Conservation (phyloP, 2,113 vertebrate species). For the Cercocebus atys region DNA sequence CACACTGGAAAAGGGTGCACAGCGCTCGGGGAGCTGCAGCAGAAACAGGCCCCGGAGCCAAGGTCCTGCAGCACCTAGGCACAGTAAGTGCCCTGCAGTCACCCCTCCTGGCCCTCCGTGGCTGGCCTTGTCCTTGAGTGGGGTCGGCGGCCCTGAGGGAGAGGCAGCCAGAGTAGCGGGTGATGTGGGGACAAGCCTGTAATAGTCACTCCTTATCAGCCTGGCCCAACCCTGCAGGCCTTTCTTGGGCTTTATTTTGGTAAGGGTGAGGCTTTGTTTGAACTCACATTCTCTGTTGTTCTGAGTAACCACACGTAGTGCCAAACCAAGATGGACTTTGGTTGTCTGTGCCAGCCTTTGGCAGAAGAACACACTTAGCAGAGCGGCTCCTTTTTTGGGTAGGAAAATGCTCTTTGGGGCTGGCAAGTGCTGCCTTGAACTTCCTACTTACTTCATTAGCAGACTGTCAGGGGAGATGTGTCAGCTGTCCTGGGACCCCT, state of each 20-base stretch:
- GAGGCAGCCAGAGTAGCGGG: not conserved
- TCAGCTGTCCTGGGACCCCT: not conserved
- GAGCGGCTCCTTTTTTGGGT: constrained; percentile 81
- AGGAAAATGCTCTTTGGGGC: constrained; percentile 80
- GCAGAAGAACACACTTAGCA: constrained; percentile 4
- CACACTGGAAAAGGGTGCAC: not conserved
- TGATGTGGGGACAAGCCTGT: not conserved
- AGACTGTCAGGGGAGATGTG: not conserved
- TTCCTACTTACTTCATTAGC: constrained; percentile 30
- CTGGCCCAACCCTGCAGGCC: no score
- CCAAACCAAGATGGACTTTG: not conserved
- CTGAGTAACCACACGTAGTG: not conserved
- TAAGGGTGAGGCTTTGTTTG: not conserved
- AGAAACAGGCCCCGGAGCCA: not conserved
- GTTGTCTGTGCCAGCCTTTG: constrained; percentile 32
- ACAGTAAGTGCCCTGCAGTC: not conserved
- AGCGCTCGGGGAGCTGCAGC: not conserved
- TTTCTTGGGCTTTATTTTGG: not conserved
- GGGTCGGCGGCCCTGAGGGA: not conserved
- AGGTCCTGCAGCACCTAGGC: not conserved
- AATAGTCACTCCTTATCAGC: not conserved
- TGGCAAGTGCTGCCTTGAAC: constrained; percentile 65
- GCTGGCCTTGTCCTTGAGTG: not conserved
- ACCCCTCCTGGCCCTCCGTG: rapidly evolving
- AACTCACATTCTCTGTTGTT: not conserved